A percentile compares a stretch with the other conserved stretches of the same genome.
Evolutionary conservation across 1,140 invertebrate species (phyloP).

Genomic region (Drosophila auraria): DNA sequence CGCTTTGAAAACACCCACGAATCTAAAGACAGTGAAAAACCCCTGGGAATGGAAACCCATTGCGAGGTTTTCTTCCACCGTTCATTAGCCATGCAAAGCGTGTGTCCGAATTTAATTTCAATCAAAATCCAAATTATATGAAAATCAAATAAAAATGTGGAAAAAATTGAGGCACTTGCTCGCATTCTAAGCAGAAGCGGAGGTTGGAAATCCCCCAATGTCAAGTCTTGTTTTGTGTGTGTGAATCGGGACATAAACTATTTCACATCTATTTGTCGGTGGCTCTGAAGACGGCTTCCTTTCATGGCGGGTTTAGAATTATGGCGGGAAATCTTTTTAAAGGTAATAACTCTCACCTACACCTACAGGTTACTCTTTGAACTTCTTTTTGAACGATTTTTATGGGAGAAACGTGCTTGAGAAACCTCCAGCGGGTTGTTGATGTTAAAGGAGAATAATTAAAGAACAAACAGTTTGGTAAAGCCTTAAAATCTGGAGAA

Average conservation of each 20-base stretch:
- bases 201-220: not conserved
- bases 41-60: slow-evolving; percentile 34
- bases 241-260: slow-evolving; percentile 65
- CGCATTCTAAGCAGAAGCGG: slow-evolving; percentile 29
- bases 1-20: slow-evolving; percentile 36
- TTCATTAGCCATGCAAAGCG: slow-evolving; percentile 67
- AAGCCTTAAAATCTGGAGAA: no score
- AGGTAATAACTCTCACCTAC: slow-evolving; percentile 14
- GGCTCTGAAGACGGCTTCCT: slow-evolving; percentile 26
- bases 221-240: slow-evolving; percentile 34
- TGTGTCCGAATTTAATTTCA: slow-evolving; percentile 74
- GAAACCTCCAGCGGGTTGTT: no score
- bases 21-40: not conserved
- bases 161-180: slow-evolving; percentile 50
- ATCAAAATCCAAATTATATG: slow-evolving; percentile 81
- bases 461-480: not conserved
- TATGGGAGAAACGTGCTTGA: not conserved
- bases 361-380: slow-evolving; percentile 1
- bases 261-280: slow-evolving; percentile 66
- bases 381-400: slow-evolving; percentile 21
- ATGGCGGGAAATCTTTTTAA: slow-evolving; percentile 30
- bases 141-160: slow-evolving; percentile 75
- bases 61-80: slow-evolving; percentile 22
- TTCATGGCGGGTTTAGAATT: slow-evolving; percentile 25
- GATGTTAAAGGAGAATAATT: not conserved